Base-by-base conservation (phyloP, 2,888 invertebrate genomes). In the Tetropium fuscum region DNA sequence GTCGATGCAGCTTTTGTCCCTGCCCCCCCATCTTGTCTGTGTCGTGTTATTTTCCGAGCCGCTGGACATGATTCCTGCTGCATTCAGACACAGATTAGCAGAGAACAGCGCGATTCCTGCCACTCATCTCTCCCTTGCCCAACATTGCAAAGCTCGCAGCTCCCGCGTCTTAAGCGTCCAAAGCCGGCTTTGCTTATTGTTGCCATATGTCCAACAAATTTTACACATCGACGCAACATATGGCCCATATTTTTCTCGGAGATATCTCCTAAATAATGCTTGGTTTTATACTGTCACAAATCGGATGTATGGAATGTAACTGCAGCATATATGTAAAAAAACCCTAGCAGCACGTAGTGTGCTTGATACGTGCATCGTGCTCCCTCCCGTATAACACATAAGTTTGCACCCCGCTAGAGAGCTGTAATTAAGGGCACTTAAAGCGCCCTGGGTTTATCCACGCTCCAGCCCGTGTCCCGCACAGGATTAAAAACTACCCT, bases 11-110 rank as follows among this genome's bases (percentile, higher is more conserved):
- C n/a, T n/a, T n/a, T n/a, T n/a, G n/a, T n/a, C n/a, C n/a, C n/a
- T n/a, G n/a, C n/a, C n/a, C n/a, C 38, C 27, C 22, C 22, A 54
- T 11, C 54, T 22, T 44, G 40, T 51, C 51, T 51, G 25, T 27
- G 51, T 51, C 51, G 51, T 84, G 84, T 85, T 83, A 84, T 85
- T 85, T 86, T 86, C 85, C 85, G 81, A 82, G 81, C 83, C 83
- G 84, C 81, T 85, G 84, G 84, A 83, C 84, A 78, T 83, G 83
- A 85, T 84, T 83, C 83, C 78, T 72, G 76, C 68, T 64, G 68
- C 73, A 76, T 76, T 79, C 77, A 76, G 71, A 72, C 74, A 74
- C 71, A 78, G 80, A 79, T 79, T 79, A 80, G 78, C 71, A 74
- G 72, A 71, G 74, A 74, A 70, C 63, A 73, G 78, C 73, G 74